These are phyloP conservation scores for Dromius quadrimaculatus DNA, from an alignment of 2,888 invertebrate genomes.

Conservation along the genomic window DNA sequence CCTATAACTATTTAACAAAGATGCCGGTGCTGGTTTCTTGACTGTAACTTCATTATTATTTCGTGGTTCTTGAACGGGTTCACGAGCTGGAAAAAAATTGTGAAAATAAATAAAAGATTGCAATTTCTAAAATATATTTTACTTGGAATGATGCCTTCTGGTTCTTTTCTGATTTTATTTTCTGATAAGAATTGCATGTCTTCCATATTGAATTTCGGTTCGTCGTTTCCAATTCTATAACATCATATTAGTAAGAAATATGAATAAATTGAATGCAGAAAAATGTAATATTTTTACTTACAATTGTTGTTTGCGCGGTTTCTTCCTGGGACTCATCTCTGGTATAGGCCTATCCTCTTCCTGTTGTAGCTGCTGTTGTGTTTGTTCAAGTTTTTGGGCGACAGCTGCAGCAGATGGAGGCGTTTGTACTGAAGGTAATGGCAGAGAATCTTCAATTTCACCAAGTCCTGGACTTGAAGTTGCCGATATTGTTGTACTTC, in stretches of 20 bases:
- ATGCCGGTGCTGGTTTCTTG: constrained; percentile 65
- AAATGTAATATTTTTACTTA: too few relatives aligned
- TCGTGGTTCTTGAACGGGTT: constrained; percentile 57
- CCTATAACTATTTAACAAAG: constrained; percentile 74
- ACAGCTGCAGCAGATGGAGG: constrained; percentile 58
- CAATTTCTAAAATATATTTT: constrained; percentile 61
- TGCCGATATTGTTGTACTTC: constrained; percentile 90
- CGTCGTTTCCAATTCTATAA: constrained; percentile 69
- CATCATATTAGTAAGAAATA: not conserved
- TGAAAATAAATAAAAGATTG: constrained; percentile 57
- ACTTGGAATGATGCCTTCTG: constrained; percentile 62
- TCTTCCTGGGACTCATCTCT: constrained; percentile 86
- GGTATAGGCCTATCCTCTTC: constrained; percentile 69
- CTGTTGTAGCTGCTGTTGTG: constrained; percentile 55
- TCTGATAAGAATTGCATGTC: constrained; percentile 75
- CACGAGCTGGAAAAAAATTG: constrained; percentile 59
- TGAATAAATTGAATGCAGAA: not conserved
- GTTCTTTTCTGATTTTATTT: constrained; percentile 67
- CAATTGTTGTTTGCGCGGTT: constrained; percentile 91
- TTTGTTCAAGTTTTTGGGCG: constrained; percentile 50
- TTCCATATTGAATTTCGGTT: constrained; percentile 60
- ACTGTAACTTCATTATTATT: constrained; percentile 61
- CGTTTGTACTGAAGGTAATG: constrained; percentile 55
- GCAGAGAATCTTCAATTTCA: constrained; percentile 69
- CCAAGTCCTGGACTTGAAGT: constrained; percentile 84